Conservation (phyloP, 2,113 vertebrate genomes). For the Caranx melampygus region DNA sequence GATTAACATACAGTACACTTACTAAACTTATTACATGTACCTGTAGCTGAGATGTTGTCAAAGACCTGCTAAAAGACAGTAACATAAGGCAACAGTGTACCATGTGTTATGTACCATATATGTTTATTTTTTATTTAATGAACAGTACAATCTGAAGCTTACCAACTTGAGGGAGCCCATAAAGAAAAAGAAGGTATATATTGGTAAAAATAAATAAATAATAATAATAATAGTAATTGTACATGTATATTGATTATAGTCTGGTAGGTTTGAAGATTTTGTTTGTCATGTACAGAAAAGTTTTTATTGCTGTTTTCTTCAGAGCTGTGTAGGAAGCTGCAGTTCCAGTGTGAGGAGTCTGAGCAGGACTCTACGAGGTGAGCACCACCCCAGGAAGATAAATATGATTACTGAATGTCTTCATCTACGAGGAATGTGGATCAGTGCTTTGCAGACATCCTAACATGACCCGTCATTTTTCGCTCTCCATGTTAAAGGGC, state of each 20-base stretch:
- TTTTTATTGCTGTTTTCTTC: background rate
- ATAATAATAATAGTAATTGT: background rate
- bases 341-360: constrained; percentile 78
- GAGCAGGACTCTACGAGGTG: constrained; percentile 76
- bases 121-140: background rate
- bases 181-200: constrained; percentile 81
- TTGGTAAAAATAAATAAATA: background rate
- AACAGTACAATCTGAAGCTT: constrained; percentile 71
- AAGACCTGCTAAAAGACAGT: background rate
- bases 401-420: background rate
- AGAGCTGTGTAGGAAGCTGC: constrained; percentile 73
- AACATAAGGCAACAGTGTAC: background rate
- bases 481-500: background rate
- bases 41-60: background rate
- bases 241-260: background rate
- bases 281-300: background rate
- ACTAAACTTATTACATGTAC: background rate
- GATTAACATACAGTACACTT: background rate
- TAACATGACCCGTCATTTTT: background rate
- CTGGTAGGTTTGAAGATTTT: too few relatives aligned
- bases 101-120: background rate
- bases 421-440: background rate
- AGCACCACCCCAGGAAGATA: background rate
- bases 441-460: background rate
- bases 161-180: constrained; percentile 62